Evolutionary conservation across 2,113 vertebrate species (phyloP).

Genomic region (Carettochelys insculpta): DNA sequence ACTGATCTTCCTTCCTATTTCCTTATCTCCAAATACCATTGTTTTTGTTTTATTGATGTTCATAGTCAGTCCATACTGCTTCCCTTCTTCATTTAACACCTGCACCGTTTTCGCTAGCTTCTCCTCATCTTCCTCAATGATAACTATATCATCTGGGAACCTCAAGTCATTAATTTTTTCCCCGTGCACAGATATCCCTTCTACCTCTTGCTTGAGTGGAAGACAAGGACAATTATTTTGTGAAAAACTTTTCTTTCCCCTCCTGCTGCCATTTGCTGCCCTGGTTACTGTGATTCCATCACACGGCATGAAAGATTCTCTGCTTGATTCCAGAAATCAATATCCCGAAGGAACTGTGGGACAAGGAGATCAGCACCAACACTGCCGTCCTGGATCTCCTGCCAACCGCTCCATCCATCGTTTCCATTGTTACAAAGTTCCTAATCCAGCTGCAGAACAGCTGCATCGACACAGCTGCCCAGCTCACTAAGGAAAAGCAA

Average conservation of each 20-base stretch:
- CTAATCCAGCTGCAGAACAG: conserved; percentile 45
- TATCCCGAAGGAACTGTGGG: neutral
- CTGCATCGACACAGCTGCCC: neutral
- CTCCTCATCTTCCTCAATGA: too few relatives aligned
- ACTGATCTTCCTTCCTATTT: too few relatives aligned
- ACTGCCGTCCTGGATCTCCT: conserved; percentile 33
- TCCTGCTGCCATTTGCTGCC: neutral
- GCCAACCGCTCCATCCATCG: neutral
- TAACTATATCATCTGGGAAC: too few relatives aligned
- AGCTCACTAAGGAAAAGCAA: conserved; percentile 7
- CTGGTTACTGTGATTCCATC: neutral
- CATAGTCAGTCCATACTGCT: too few relatives aligned
- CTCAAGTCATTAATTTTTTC: too few relatives aligned
- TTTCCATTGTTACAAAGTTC: neutral
- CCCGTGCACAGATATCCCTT: too few relatives aligned
- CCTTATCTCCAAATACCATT: too few relatives aligned
- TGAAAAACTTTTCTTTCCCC: neutral
- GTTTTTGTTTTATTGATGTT: too few relatives aligned
- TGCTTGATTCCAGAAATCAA: neutral
- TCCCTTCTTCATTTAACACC: too few relatives aligned
- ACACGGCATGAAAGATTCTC: neutral
- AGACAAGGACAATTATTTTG: neutral
- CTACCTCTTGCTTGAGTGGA: too few relatives aligned
- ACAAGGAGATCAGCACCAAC: neutral
- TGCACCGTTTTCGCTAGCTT: too few relatives aligned